Evolutionary conservation across 2,113 vertebrate genomes (phyloP).

Genomic region (Beaufortia kweichowensis): DNA sequence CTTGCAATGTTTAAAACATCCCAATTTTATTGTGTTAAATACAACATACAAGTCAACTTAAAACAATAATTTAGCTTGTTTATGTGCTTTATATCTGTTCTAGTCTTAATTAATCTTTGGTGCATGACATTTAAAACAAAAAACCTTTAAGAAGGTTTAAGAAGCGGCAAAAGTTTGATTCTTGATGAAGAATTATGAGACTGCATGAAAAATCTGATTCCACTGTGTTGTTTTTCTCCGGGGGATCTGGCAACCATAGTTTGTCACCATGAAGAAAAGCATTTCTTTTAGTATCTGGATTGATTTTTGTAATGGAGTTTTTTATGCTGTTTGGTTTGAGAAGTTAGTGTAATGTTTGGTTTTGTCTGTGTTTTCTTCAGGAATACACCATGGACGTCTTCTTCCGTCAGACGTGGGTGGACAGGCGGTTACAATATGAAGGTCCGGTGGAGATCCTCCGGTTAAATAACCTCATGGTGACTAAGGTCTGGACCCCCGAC

Average conservation of each 20-base stretch:
- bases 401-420: constrained; percentile 97
- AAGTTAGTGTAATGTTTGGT: too few species aligned
- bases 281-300: too few species aligned
- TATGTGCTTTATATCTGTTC: too few species aligned
- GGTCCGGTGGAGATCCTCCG: constrained; percentile 95
- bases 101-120: too few species aligned
- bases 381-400: constrained; percentile 99
- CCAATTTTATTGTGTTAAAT: not conserved
- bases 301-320: too few species aligned
- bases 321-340: too few species aligned
- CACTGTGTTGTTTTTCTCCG: too few species aligned
- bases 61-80: too few species aligned
- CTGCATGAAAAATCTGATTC: not conserved
- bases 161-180: not conserved
- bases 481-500: constrained; percentile 99
- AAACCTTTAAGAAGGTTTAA: not conserved
- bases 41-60: too few species aligned
- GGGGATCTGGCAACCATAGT: too few species aligned
- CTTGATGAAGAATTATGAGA: not conserved
- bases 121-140: too few species aligned
- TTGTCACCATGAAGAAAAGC: too few species aligned
- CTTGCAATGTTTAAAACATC: not conserved
- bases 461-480: constrained; percentile 98
- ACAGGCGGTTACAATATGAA: constrained; percentile 90
- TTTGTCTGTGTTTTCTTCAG: constrained; percentile 70